Evolutionary conservation across 92 coral and sea anemone species (phyloP), one percentile per base, ranked within the genome.

Genomic region (Zoanthus sansibaricus): DNA sequence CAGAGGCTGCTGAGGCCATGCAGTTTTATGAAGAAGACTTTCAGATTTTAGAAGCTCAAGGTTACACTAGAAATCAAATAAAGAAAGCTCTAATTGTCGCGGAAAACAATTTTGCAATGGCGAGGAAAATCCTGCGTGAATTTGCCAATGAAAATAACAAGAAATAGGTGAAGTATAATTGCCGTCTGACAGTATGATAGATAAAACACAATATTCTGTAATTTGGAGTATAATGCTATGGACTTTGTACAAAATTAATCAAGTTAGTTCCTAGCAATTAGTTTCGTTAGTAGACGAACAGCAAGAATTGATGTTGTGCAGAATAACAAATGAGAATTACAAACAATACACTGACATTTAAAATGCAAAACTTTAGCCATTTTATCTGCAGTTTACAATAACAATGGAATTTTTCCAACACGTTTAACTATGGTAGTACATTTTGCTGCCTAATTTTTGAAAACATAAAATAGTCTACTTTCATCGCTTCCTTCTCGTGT

Each of bases 71-170:
- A 20, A 98, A 97, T 30, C 98, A 92, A 83, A 97, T 97, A 54
- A 97, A 96, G 77, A 90, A 96, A 72, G 99, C 99, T 20, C 89
- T 97, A 17, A 95, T 97, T 85, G 98, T 94, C 51, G 99, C 99
- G 1, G 99, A 97, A 15, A 97, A 97, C 87, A 97, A 97, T 85
- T 97, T 97, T 95, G 99, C 99, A 11, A 93, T 95, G 98, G 99
- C 99, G 17, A 91, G 98, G 84, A 97, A 97, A 87, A 97, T 97
- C 72, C 91, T 97, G 13, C 98, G 98, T 42, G 98, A 94, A 62
- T 97, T 95, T 78, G 92, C 92, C 82, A 97, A 95, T 49, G 88
- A 92, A 51, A 84, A 87, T 62, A 79, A 75, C 72, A 83, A 48
- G 80, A 72, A 80, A 46, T 80, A 80, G 85, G 37, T 18, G 21